A percentile compares a stretch with the other conserved stretches of the same genome.
Evolutionary conservation across 2,888 invertebrate genomes (phyloP).

Genomic region (Psococerastis gibbosa): DNA sequence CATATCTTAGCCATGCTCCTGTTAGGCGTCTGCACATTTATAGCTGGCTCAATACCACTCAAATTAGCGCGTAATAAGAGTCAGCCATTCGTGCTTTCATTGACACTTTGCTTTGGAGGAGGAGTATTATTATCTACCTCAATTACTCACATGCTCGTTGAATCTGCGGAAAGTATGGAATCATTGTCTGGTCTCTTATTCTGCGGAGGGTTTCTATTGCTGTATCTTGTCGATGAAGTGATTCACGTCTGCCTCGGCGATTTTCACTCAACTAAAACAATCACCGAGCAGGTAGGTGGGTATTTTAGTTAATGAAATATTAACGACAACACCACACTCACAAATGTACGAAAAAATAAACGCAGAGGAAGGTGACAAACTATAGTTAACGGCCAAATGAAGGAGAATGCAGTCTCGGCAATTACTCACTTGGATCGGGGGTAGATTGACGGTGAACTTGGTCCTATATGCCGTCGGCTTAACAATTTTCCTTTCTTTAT

Average conservation of each 20-base stretch:
- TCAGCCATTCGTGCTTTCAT: conserved; percentile 42
- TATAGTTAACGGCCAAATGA: too few relatives aligned
- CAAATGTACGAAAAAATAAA: too few relatives aligned
- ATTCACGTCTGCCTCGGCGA: conserved; percentile 45
- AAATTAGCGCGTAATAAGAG: conserved; percentile 18
- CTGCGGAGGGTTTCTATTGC: conserved; percentile 47
- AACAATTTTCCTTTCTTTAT: too few relatives aligned
- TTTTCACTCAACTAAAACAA: conserved; percentile 9
- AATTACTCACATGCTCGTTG: conserved; percentile 62
- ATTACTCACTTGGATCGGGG: too few relatives aligned
- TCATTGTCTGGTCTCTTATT: conserved; percentile 42
- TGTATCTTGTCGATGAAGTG: conserved; percentile 52
- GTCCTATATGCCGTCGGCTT: too few relatives aligned
- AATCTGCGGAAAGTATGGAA: conserved; percentile 41
- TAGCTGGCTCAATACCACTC: background rate
- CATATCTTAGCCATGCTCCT: background rate
- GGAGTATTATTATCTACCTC: conserved; percentile 62
- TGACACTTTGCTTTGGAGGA: conserved; percentile 58
- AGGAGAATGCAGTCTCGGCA: too few relatives aligned
- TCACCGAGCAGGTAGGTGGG: too few relatives aligned
- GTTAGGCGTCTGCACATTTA: conserved; percentile 1
- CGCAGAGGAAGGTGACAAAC: too few relatives aligned
- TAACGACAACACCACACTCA: too few relatives aligned
- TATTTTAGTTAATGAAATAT: too few relatives aligned
- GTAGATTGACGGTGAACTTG: too few relatives aligned